Evolutionary conservation across 64 coral and sea anemone species (phyloP), one percentile per base, ranked within the genome.

Genomic region (Pocillopora damicornis): DNA sequence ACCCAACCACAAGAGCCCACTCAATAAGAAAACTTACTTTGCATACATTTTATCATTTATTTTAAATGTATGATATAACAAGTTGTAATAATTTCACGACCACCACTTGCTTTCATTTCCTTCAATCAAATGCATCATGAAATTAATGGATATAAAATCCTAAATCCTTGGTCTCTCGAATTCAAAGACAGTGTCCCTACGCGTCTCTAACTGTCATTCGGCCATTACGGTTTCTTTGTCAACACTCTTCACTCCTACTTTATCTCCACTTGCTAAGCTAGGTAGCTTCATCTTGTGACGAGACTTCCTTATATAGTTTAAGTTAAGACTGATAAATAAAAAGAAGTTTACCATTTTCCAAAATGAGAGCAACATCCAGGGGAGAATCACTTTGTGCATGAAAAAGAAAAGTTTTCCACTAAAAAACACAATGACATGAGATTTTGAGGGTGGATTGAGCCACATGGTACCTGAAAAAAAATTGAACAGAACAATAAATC

Each of bases 341-440:
- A 1, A 71, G 22, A n/a, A 23, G 51, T 86, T 95, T 79, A 95
- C 94, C 87, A 92, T 88, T 89, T 92, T 88, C 90, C 86, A 86
- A 30, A 88, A 74, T 36, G 90, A 82, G 5, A 95, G 9, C 30
- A 95, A 22, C 20, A 87, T 11, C 7, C 59, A 30, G 11, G 94
- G 94, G 35, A 95, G 45, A 42, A 95, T 23, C n/a, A 92, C 61
- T 86, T 79, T 92, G 22, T 89, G 74, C 13, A 63, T 69, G 15
- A 95, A 18, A 16, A 92, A 95, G 75, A 89, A 86, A 13, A 84
- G 45, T 73, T 95, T 95, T 36, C 94, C 94, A 66, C 61, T 68
- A 72, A 89, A 17, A 78, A 95, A 95, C n/a, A 95, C 37, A 13
- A 83, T 79, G 6, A 92, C 51, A 35, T 92, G 83, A 15, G 87